phyloP scores from a whole-genome alignment of 1,140 invertebrate genomes.

The Rhagoletis zephyria region DNA sequence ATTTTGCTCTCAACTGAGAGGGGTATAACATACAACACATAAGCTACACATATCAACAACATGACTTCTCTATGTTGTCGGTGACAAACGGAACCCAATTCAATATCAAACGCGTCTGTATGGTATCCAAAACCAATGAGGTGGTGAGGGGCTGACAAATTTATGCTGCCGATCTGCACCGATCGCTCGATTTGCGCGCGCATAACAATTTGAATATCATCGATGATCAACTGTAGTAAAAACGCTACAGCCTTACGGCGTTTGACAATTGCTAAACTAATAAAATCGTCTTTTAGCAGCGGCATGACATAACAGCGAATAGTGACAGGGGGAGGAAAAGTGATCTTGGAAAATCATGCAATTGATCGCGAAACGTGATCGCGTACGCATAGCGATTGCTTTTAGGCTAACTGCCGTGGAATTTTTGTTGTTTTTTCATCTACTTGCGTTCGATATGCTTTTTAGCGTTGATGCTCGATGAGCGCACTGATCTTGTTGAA shows the following conservation, averaged over 20 bases:
- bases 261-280: slow-evolving; percentile 15
- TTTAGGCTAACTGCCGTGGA: not conserved
- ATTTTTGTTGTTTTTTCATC: not conserved
- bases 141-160: not conserved
- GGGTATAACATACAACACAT: not conserved
- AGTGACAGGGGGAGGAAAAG: not conserved
- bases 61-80: not conserved
- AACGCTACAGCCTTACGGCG: not conserved
- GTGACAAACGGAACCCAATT: not conserved
- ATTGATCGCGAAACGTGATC: slow-evolving; percentile 31
- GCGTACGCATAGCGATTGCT: slow-evolving; percentile 9
- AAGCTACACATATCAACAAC: not conserved
- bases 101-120: not conserved
- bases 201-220: slow-evolving; percentile 33
- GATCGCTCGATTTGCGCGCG: slow-evolving; percentile 33
- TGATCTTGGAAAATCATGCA: not conserved
- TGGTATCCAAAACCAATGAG: not conserved
- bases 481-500: not conserved
- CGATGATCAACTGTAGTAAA: not conserved
- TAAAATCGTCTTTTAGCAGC: not conserved
- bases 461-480: not conserved
- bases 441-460: too few relatives aligned
- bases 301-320: not conserved
- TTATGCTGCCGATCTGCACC: not conserved
- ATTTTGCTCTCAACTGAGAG: not conserved